phyloP scores from a whole-genome alignment of 2,888 invertebrate genomes.

The Metalampra italica region DNA sequence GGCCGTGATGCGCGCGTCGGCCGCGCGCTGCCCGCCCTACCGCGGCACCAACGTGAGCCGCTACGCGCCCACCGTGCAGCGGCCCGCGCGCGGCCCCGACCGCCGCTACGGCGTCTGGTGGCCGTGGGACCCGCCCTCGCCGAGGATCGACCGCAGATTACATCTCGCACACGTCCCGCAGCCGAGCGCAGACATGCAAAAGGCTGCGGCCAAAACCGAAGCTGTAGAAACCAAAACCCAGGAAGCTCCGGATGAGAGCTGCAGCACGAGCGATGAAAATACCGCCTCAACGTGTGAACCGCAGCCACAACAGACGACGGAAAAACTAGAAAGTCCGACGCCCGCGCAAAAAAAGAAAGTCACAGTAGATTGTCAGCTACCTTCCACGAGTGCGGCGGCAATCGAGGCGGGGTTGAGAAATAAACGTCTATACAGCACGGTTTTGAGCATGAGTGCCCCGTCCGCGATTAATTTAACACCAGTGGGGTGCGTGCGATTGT shows the following conservation, averaged over 20 bases:
- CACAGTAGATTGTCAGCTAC: conserved; percentile 42
- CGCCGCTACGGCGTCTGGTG: conserved; percentile 58
- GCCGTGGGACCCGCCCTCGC: conserved; percentile 54
- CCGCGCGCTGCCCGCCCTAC: conserved; percentile 57
- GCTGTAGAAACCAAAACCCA: conserved; percentile 25
- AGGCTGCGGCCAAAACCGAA: conserved; percentile 20
- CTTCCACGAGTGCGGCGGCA: conserved; percentile 55
- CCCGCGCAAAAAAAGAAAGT: conserved; percentile 30
- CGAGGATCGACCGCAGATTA: conserved; percentile 43
- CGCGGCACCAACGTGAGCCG: conserved; percentile 64
- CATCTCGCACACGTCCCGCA: conserved; percentile 35
- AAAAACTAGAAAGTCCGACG: conserved; percentile 27
- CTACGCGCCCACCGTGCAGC: conserved; percentile 60
- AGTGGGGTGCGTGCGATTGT: conserved; percentile 49
- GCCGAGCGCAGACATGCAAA: conserved; percentile 1
- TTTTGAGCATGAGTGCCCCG: conserved; percentile 69
- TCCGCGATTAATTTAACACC: conserved; percentile 45
- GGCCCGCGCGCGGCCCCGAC: conserved; percentile 53
- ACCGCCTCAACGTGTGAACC: conserved; percentile 9
- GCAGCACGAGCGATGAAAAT: conserved; percentile 22
- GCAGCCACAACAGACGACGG: conserved; percentile 15
- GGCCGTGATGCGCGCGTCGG: conserved; percentile 55
- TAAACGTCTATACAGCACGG: conserved; percentile 76
- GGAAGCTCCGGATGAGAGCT: conserved; percentile 21
- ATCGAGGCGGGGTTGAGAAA: conserved; percentile 48